Base-by-base conservation (phyloP, 2,797 vertebrate genomes). In the Brachyrhaphis roseni region DNA sequence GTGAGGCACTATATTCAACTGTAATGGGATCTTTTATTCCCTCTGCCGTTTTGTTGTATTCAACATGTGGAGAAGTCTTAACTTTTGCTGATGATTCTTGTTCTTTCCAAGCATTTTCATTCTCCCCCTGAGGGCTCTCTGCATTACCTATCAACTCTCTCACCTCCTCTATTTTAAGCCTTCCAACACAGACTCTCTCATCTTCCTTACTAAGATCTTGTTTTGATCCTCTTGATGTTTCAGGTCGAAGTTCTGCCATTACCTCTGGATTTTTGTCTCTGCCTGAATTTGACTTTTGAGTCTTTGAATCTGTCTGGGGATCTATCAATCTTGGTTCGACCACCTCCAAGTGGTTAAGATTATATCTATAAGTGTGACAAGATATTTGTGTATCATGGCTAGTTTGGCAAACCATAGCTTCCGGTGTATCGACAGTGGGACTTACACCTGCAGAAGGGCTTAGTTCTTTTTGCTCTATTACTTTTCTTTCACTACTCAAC, bases 51-150 rank as follows among this genome's bases (percentile, higher is more conserved):
- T 88, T 89, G 77, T 87, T 71, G 89, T 36, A 82, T 89, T 93
- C 89, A 74, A 83, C 89, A 74, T 5, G 43, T 84, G 78, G 82
- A 85, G 83, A 73, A 80, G 87, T 85, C 88, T 90, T 89, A 80
- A 78, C 89, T 78, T 87, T 89, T 86, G 59, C 88, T 88, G 92
- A 89, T 85, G 85, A 80, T 81, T 91, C 87, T 83, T 59, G 87
- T 75, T 87, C 87, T 78, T 91, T 83, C 84, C 86, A 75, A 34
- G 78, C 77, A 13, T 87, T 83, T 83, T 88, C 55, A 39, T 85
- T 83, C 86, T 90, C 78, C 73, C 80, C 79, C 81, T 13, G 76
- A 86, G 82, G 81, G 81, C 79, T 78, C 78, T 89, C 89, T 41
- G 39, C 76, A 75, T 90, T 88, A 83, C 83, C 86, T 74, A 77